phyloP scores from a whole-genome alignment of 1,140 invertebrate species.

The Bicyclus anynana region DNA sequence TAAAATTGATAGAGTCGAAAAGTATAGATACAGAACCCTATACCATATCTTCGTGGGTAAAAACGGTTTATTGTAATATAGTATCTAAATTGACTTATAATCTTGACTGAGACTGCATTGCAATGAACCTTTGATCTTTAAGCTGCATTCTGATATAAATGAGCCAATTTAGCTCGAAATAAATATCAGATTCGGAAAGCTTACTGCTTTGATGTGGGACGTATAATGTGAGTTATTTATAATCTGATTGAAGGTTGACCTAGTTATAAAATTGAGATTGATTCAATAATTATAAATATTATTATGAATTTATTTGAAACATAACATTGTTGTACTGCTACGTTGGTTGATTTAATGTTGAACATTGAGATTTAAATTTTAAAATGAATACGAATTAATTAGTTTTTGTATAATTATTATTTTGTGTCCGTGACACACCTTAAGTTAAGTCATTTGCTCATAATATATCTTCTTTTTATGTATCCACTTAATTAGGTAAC shows the following conservation, averaged over 20 bases:
- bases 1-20: too few species aligned
- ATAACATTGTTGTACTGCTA: neutral
- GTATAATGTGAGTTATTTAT: neutral
- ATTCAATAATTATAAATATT: neutral
- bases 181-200: slow-evolving; percentile 14
- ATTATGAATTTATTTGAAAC: neutral
- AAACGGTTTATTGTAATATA: too few species aligned
- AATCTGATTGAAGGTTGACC: slow-evolving; percentile 2
- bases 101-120: neutral
- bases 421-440: too few species aligned
- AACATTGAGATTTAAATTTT: too few species aligned
- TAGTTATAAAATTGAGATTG: slow-evolving; percentile 5
- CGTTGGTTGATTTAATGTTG: neutral
- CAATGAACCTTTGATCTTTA: slow-evolving; percentile 15
- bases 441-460: too few species aligned
- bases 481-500: too few species aligned
- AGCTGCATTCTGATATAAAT: slow-evolving; percentile 6
- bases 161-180: slow-evolving; percentile 15
- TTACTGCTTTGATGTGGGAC: neutral
- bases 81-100: neutral
- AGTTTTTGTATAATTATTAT: too few species aligned
- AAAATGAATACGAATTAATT: too few species aligned
- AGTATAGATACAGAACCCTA: too few species aligned
- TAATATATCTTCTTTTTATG: too few species aligned
- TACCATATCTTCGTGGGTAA: too few species aligned